Base-by-base conservation (phyloP, 53 echinoderm and acorn worm species). In the Antedon mediterranea region DNA sequence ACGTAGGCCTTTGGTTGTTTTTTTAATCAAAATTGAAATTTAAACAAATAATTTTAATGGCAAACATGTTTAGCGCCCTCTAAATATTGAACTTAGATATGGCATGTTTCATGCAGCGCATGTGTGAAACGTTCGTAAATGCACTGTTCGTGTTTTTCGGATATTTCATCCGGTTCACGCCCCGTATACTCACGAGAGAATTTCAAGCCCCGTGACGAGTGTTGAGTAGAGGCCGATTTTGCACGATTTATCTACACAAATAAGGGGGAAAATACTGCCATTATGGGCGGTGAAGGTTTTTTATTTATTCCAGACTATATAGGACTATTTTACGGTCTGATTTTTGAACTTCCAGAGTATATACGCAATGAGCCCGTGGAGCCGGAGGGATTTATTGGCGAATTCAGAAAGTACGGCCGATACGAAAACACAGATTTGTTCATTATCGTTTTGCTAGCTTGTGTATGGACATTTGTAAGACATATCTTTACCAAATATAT, bases 381-480 rank as follows among this genome's bases (percentile, higher is more conserved):
- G 27, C 82, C 86, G 0, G 86, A 88, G 26, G 93, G 93, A 27
- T 88, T 83, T 73, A 9, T 84, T 41, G 84, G 79, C 15, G 93
- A 93, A 84, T 83, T 93, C 15, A 81, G 82, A 70, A 84, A 77
- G 41, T 93, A 93, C 78, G 80, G 84, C 43, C 31, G 86, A 31
- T 57, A 86, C 29, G 82, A 86, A 32, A 75, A 84, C 81, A 81
- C 78, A 72, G 93, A 93, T 76, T 57, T 93, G 31, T 75, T 71
- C 43, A 43, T 82, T 70, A 87, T 81, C 31, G 74, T 89, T 13
- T 3, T 87, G n/a, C 71, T 92, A 78, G 86, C 92, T 13, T 72
- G 86, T 42, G 42, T 87, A 79, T 92, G 92, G 92, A 92, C 92
- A 27, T 31, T 89, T 34, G 79, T 92, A 1, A 86, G 92, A 70